Evolutionary conservation across 2,113 vertebrate species (phyloP).

Genomic region (Lamprologus lemairii): DNA sequence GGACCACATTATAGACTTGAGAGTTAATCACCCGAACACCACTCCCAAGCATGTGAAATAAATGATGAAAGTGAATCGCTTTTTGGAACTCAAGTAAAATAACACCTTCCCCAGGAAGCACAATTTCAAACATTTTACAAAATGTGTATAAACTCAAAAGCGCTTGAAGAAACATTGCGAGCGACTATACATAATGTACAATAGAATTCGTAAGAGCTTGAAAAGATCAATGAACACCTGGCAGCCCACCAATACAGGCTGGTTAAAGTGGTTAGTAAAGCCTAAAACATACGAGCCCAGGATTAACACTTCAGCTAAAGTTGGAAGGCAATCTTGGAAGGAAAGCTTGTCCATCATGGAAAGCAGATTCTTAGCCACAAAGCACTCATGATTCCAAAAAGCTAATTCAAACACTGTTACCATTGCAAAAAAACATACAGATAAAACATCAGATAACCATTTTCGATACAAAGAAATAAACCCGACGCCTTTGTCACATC

Average conservation of each 20-base stretch:
- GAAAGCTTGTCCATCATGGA: neutral
- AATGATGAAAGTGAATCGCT: neutral
- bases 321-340: conserved; percentile 18
- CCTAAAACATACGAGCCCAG: neutral
- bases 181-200: conserved; percentile 12
- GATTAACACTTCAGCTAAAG: conserved; percentile 7
- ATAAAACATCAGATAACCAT: neutral
- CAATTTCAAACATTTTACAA: neutral
- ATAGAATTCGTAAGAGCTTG: neutral
- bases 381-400: neutral
- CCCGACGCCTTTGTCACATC: neutral
- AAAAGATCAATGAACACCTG: neutral
- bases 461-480: neutral
- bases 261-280: neutral
- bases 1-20: neutral
- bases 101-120: neutral
- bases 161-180: neutral
- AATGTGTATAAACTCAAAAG: neutral
- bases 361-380: conserved; percentile 1
- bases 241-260: neutral
- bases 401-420: conserved; percentile 10
- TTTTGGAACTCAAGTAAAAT: neutral
- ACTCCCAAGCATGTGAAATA: neutral
- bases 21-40: neutral
- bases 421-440: neutral